Conservation (phyloP, 2,888 invertebrate genomes). For the Colletes collaris region DNA sequence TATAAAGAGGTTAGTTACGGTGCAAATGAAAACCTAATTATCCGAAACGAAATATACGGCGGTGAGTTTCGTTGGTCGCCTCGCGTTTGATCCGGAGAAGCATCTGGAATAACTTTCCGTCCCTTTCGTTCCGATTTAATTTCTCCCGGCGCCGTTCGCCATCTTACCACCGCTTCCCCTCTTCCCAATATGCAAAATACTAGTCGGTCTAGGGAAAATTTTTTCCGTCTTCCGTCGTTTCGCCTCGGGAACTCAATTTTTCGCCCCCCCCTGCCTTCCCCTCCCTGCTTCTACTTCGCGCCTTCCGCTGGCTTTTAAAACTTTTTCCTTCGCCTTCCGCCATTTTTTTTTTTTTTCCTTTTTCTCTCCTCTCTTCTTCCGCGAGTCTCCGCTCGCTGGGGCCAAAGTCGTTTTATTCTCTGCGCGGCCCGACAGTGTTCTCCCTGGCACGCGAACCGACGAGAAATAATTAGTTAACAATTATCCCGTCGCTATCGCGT, state of each 20-base stretch:
- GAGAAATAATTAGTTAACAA: background rate
- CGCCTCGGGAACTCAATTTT: conserved; percentile 31
- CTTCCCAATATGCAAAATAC: conserved; percentile 18
- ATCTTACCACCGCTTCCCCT: background rate
- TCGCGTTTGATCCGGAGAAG: background rate
- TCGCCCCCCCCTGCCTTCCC: background rate
- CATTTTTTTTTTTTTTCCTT: background rate
- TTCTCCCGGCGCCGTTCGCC: background rate
- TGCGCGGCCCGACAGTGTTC: background rate
- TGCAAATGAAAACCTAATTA: background rate
- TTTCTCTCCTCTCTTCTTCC: too few species aligned
- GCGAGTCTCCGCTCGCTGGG: background rate
- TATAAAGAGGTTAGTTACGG: background rate
- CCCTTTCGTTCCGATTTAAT: background rate
- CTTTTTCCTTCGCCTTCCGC: conserved; percentile 6
- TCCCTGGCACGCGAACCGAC: too few species aligned
- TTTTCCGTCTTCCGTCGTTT: conserved; percentile 22
- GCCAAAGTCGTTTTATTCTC: conserved; percentile 17
- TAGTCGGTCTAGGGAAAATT: conserved; percentile 1
- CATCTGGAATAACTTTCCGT: background rate
- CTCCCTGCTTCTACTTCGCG: background rate
- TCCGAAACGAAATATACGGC: background rate
- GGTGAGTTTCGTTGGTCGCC: background rate
- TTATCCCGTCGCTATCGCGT: background rate
- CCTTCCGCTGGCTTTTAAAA: conserved; percentile 32